phyloP scores from a whole-genome alignment of 2,888 invertebrate genomes.

The Drosophila tripunctata region DNA sequence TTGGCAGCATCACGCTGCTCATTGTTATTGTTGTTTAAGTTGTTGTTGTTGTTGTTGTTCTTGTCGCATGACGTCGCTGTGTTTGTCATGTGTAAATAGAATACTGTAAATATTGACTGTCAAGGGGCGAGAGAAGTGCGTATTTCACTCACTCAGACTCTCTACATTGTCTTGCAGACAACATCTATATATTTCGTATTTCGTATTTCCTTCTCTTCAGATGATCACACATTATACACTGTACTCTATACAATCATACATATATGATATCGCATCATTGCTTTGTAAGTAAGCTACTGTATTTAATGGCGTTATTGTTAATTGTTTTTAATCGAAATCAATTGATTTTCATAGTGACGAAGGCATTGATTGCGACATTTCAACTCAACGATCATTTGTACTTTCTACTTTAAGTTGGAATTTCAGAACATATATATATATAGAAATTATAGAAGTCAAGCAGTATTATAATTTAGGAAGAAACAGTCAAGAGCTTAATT shows the following conservation, averaged over 20 bases:
- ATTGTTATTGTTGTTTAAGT: slow-evolving; percentile 15
- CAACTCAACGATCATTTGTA: slow-evolving; percentile 15
- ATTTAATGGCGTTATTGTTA: slow-evolving; percentile 64
- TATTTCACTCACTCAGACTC: too few relatives aligned
- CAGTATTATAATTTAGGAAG: too few relatives aligned
- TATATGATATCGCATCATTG: slow-evolving; percentile 27
- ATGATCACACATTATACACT: slow-evolving; percentile 14
- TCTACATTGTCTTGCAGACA: too few relatives aligned
- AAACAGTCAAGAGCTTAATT: too few relatives aligned
- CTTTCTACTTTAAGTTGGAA: neutral
- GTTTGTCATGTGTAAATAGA: slow-evolving; percentile 45
- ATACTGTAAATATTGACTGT: slow-evolving; percentile 40
- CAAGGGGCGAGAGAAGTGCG: neutral
- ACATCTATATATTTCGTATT: slow-evolving; percentile 3
- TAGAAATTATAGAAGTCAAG: too few relatives aligned
- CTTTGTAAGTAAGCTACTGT: slow-evolving; percentile 22
- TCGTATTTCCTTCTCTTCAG: neutral
- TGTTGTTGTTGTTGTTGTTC: slow-evolving; percentile 11
- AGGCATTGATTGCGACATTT: slow-evolving; percentile 65
- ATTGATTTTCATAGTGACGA: slow-evolving; percentile 74
- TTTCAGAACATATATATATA: slow-evolving; percentile 11
- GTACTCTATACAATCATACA: neutral
- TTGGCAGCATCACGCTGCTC: slow-evolving; percentile 59
- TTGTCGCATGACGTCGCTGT: slow-evolving; percentile 39
- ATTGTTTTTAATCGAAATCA: slow-evolving; percentile 75